Percentiles rank a stretch among this genome's conserved stretches.
These are phyloP conservation scores for Parascotia fuliginaria DNA, from an alignment of 2,888 invertebrate species.

Conservation along the genomic window DNA sequence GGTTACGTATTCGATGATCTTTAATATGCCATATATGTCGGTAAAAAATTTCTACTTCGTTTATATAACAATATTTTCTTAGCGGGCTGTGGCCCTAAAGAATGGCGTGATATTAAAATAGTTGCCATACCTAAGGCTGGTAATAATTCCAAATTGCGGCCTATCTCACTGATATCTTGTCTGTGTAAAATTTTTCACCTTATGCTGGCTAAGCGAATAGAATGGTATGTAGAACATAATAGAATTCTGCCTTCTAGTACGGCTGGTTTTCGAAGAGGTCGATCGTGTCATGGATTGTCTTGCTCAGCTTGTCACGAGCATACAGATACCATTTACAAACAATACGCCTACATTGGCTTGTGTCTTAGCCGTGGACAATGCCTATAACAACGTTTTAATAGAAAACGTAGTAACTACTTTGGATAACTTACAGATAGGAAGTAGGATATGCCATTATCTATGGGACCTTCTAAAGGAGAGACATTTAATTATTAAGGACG, in stretches of 20 bases:
- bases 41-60: neutral
- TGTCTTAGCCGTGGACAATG: neutral
- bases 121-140: neutral
- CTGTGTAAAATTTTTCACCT: neutral
- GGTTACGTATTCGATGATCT: neutral
- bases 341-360: neutral
- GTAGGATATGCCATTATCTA: constrained; percentile 29
- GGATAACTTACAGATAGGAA: constrained; percentile 21
- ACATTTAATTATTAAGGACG: constrained; percentile 5
- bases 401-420: neutral
- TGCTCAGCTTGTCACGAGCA: neutral
- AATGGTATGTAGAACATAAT: too few species aligned
- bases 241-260: too few species aligned
- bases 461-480: constrained; percentile 26
- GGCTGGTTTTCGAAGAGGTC: too few species aligned
- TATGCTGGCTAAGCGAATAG: too few species aligned
- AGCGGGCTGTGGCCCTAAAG: neutral
- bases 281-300: too few species aligned
- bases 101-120: neutral
- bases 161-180: neutral
- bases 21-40: neutral
- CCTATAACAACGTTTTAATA: neutral
- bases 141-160: neutral
- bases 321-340: neutral
- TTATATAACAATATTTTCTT: neutral